Conservation (phyloP, 2,797 vertebrate species). For the Sparus aurata region DNA sequence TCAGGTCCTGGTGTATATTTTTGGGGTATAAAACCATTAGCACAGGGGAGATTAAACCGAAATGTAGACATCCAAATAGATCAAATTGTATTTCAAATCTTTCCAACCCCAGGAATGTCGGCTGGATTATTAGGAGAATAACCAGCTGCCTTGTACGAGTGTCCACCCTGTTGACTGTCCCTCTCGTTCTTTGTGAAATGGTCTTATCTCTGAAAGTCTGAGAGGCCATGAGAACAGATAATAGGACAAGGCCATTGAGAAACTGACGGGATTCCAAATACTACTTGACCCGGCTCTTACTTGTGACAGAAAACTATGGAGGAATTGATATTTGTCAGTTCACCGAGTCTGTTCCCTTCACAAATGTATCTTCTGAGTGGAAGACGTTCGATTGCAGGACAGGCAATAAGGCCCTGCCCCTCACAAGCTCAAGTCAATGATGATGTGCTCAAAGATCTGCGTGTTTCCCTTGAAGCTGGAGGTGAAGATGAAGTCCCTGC, state of each 20-base stretch:
- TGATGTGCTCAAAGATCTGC: slow-evolving; percentile 96
- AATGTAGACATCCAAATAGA: too few species aligned
- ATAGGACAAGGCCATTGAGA: slow-evolving; percentile 40
- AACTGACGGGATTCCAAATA: slow-evolving; percentile 27
- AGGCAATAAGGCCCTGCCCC: slow-evolving; percentile 64
- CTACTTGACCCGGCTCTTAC: slow-evolving; percentile 31
- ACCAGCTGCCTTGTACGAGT: too few species aligned
- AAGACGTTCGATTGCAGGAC: slow-evolving; percentile 73
- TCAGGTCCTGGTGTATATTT: too few species aligned
- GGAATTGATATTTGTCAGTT: slow-evolving; percentile 57
- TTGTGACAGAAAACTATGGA: slow-evolving; percentile 42
- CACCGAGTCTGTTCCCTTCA: slow-evolving; percentile 40
- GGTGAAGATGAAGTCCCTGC: slow-evolving; percentile 97
- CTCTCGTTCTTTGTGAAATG: slow-evolving; percentile 34
- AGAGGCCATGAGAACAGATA: slow-evolving; percentile 28
- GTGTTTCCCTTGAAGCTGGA: slow-evolving; percentile 99
- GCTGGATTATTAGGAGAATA: too few species aligned
- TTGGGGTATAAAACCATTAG: too few species aligned
- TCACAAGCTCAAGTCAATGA: slow-evolving; percentile 94
- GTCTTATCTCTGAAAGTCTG: slow-evolving; percentile 14
- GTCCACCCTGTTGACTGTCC: too few species aligned
- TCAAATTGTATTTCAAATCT: too few species aligned
- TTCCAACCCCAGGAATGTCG: too few species aligned
- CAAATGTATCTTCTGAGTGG: slow-evolving; percentile 69
- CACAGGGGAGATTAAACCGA: too few species aligned